A percentile compares a stretch with the other conserved stretches of the same genome.
Evolutionary conservation across 2,888 invertebrate genomes (phyloP).

Genomic region (Amphimallon solstitiale): DNA sequence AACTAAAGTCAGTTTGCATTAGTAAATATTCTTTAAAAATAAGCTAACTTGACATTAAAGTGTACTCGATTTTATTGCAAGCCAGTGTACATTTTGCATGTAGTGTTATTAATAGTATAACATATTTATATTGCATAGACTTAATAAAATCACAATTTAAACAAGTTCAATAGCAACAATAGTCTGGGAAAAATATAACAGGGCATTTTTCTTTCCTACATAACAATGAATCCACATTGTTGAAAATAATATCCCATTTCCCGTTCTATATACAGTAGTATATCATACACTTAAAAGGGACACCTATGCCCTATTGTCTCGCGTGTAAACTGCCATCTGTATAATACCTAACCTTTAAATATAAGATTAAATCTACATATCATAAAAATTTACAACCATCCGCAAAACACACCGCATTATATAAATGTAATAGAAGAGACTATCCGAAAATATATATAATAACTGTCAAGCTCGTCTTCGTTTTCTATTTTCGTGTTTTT

Average conservation of each 20-base stretch:
- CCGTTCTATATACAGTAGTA: conserved; percentile 7
- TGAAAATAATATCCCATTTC: conserved; percentile 31
- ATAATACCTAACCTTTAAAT: conserved; percentile 32
- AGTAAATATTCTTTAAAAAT: too few relatives aligned
- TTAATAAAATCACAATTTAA: conserved; percentile 12
- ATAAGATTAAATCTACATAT: conserved; percentile 37
- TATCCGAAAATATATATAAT: conserved; percentile 2
- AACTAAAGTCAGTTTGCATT: too few relatives aligned
- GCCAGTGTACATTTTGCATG: too few relatives aligned
- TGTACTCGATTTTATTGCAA: too few relatives aligned
- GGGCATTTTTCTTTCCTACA: conserved; percentile 15
- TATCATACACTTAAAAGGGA: conserved; percentile 28
- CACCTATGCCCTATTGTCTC: conserved; percentile 21
- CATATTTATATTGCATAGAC: background rate
- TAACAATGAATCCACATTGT: conserved; percentile 34
- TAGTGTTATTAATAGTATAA: too few relatives aligned
- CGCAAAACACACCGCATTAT: background rate
- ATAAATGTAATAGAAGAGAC: conserved; percentile 20
- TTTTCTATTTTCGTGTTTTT: background rate
- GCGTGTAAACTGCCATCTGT: conserved; percentile 31
- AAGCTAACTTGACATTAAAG: too few relatives aligned
- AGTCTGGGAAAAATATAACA: conserved; percentile 19
- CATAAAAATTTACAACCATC: conserved; percentile 31
- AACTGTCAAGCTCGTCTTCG: conserved; percentile 3
- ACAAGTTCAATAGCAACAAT: conserved; percentile 7